Conservation (phyloP, 2,113 vertebrate genomes). For the Bathybates hornii region DNA sequence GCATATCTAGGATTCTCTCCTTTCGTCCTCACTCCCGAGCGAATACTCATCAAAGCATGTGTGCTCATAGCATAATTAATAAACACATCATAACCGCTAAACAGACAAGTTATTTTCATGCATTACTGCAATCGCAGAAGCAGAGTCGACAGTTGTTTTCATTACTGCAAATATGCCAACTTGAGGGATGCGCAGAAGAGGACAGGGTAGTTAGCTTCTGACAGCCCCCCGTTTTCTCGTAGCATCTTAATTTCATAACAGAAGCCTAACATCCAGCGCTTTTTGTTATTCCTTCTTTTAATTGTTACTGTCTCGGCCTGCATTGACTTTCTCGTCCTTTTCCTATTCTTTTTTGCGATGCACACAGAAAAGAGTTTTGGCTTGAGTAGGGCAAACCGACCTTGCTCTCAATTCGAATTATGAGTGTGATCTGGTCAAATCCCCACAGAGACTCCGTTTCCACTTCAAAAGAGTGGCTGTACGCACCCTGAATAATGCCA, state of each 20-base stretch:
- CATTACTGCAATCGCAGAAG: background rate
- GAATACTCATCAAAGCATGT: conserved; percentile 27
- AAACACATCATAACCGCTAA: conserved; percentile 20
- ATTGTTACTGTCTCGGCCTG: background rate
- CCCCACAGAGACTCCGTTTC: conserved; percentile 53
- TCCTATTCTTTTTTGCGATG: background rate
- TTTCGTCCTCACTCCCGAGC: conserved; percentile 3
- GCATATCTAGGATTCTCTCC: background rate
- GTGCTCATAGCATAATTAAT: conserved; percentile 38
- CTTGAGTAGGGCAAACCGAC: conserved; percentile 42
- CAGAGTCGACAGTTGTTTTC: conserved; percentile 9
- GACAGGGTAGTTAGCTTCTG: background rate
- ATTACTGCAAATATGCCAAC: conserved; percentile 10
- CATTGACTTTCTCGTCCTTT: background rate
- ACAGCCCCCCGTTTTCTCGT: background rate
- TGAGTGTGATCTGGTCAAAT: conserved; percentile 58
- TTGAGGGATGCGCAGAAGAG: background rate
- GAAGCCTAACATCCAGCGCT: background rate
- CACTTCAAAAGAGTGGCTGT: conserved; percentile 64
- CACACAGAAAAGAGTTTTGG: background rate
- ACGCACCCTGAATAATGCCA: conserved; percentile 55
- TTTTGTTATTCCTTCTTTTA: background rate
- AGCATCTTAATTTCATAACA: background rate
- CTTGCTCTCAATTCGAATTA: conserved; percentile 57
- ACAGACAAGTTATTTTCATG: conserved; percentile 6